Conservation (phyloP, 2,113 vertebrate species). For the Microcebus ravelobensis region DNA sequence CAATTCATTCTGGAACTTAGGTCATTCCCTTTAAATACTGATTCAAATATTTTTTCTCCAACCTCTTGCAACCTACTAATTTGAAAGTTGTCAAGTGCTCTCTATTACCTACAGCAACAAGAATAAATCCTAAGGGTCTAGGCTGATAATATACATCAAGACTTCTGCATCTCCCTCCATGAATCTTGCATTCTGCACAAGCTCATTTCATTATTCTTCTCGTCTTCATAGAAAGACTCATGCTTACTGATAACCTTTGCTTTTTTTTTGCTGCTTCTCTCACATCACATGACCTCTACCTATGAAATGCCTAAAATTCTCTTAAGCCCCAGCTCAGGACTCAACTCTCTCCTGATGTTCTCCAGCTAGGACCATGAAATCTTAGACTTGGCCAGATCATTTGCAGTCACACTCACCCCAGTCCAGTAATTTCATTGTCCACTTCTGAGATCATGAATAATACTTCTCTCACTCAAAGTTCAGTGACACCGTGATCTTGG, state of each 20-base stretch:
- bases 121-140: not conserved
- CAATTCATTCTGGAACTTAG: not conserved
- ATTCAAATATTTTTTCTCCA: not conserved
- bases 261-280: not conserved
- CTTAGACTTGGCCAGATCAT: not conserved
- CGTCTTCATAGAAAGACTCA: not conserved
- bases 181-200: not conserved
- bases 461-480: not conserved
- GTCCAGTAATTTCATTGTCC: not conserved
- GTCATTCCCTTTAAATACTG: not conserved
- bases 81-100: not conserved
- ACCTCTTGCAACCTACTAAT: not conserved
- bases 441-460: not conserved
- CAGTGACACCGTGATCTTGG: not conserved
- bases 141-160: not conserved
- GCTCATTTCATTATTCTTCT: not conserved
- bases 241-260: not conserved
- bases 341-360: not conserved
- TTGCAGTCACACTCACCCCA: not conserved
- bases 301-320: not conserved
- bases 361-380: not conserved
- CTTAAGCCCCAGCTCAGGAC: no score
- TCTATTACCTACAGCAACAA: not conserved
- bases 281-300: rapidly evolving
- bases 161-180: not conserved